These are phyloP conservation scores for Diplolepis rosae DNA, from an alignment of 2,888 invertebrate species.

Conservation along the genomic window DNA sequence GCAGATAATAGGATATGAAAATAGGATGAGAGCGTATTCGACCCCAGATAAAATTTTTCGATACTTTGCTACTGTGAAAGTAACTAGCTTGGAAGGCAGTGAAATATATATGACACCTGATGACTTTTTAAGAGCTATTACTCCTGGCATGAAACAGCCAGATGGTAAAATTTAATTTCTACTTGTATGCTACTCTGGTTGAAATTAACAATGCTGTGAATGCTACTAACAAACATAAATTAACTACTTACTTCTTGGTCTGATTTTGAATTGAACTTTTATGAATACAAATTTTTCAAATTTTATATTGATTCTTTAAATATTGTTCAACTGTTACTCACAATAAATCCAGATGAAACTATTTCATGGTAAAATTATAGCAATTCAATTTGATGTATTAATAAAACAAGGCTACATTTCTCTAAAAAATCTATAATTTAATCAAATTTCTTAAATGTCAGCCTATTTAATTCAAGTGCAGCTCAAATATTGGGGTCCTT, in stretches of 20 bases:
- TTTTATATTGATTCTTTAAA: too few relatives aligned
- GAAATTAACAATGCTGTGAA: conserved; percentile 36
- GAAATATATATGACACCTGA: conserved; percentile 97
- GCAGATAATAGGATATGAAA: conserved; percentile 98
- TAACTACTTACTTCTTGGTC: neutral
- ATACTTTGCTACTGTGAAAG: conserved; percentile 96
- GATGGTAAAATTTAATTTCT: conserved; percentile 84
- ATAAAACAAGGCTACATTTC: too few relatives aligned
- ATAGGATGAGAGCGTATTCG: conserved; percentile 95
- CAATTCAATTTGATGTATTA: too few relatives aligned
- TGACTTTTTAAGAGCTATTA: conserved; percentile 96
- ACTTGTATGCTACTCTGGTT: neutral
- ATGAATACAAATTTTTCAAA: neutral
- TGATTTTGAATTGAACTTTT: neutral
- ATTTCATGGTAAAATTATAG: neutral
- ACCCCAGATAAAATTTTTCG: conserved; percentile 99
- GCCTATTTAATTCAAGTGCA: neutral
- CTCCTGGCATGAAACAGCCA: conserved; percentile 97
- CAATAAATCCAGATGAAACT: neutral
- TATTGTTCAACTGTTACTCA: neutral
- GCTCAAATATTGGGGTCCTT: conserved; percentile 4
- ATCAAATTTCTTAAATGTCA: too few relatives aligned
- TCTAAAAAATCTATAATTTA: too few relatives aligned
- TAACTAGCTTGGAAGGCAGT: conserved; percentile 79
- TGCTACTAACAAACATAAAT: neutral